Base-by-base conservation (phyloP, 1,140 invertebrate species). In the Papilio xuthus region DNA sequence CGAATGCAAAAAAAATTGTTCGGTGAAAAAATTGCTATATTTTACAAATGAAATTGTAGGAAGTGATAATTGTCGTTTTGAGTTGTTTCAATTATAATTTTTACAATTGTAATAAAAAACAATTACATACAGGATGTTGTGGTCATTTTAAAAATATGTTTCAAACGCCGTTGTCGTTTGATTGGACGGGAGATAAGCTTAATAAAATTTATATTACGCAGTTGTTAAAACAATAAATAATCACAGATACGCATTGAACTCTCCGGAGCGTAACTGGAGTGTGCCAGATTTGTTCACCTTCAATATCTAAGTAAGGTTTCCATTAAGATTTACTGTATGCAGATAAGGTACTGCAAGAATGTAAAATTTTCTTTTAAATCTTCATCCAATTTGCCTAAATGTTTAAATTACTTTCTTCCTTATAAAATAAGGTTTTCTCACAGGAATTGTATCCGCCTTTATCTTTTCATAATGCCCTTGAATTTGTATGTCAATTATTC, bases 391-490 rank as follows among this genome's bases (percentile, higher is more conserved):
- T 37, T n/a, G 1, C 6, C 26, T 13, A 69, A 71, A 47, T 47
- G 8, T n/a, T 32, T 37, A 41, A 63, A 76, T 60, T 7, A 13
- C n/a, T 63, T 41, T 53, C 74, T 42, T 76, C 32, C 74, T 63
- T 60, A 20, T 63, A 37, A 63, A 37, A 63, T 28, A 10, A 13
- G 28, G 37, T 76, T 76, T 76, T 76, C 74, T 32, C 74, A 76
- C 73, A 32, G 44, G 9, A 32, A 42, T 76, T 63, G 37, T 2
- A 67, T 76, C 32, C 50, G 74, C 2, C 41, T 44, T 76, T 4
- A 42, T 76, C n/a, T 37, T 76, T 76, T 63, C 56, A 76, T 76
- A 63, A 76, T 76, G 74, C 20, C 74, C 74, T 76, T 76, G 74
- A 76, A 76, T 63, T 76, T 23, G 53, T 76, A 76, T 44, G 53